phyloP scores from a whole-genome alignment of 92 coral and sea anemone genomes.

The Bergia puertoricense region DNA sequence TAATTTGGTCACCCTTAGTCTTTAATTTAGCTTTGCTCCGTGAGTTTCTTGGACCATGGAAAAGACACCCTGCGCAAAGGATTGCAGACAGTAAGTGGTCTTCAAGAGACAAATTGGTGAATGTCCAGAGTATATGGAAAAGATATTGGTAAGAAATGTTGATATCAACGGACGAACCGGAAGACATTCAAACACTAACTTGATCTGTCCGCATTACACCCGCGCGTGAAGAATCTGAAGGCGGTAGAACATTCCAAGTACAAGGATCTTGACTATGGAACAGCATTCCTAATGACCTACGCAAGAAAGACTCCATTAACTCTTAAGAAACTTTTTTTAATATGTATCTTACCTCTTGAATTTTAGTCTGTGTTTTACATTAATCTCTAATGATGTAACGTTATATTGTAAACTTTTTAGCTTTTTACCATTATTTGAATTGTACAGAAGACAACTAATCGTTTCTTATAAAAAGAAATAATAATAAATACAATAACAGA shows the following conservation, averaged over 20 bases:
- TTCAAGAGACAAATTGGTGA: slow-evolving; percentile 26
- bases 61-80: too few species aligned
- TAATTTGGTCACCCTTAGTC: too few species aligned
- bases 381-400: too few species aligned
- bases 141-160: not conserved
- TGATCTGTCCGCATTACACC: not conserved
- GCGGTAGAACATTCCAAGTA: not conserved
- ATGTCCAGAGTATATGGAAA: not conserved
- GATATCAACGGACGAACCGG: not conserved
- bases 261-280: not conserved
- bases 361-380: too few species aligned
- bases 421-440: too few species aligned
- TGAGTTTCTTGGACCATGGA: too few species aligned
- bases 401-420: too few species aligned
- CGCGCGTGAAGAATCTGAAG: not conserved
- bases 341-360: not conserved
- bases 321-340: not conserved
- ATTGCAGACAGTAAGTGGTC: not conserved
- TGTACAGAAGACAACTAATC: too few species aligned
- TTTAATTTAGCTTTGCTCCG: too few species aligned
- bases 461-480: too few species aligned
- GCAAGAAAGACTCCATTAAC: not conserved
- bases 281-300: not conserved
- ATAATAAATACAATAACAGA: too few species aligned
- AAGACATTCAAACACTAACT: too few species aligned